Base-by-base conservation (phyloP, 1,140 invertebrate species). In the Drosophila kurseongensis region DNA sequence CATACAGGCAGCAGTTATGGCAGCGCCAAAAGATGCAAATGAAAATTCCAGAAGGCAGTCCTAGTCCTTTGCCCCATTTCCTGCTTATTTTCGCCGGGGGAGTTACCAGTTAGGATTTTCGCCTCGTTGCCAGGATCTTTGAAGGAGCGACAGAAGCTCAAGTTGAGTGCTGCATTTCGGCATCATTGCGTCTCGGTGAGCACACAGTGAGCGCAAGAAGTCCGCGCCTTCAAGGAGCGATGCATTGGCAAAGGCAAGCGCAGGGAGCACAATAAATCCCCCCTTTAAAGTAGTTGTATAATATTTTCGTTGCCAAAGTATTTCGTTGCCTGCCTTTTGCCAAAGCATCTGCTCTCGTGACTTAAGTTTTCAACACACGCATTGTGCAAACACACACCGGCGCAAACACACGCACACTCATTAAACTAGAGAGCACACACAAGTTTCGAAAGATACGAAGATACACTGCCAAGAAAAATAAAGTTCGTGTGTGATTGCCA, bases 141-240 rank as follows among this genome's bases (percentile, higher is more conserved):
- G 35, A 44, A 32, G 51, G 35, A 41, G 44, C 44, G 40, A 42
- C 57, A 57, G 71, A 38, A 63, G 75, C 75, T 78, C 57, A 82
- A 82, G 82, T 77, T 83, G 79, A 86, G 80, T 89, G 60, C 84
- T 79, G 79, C 69, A 75, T 83, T 86, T 86, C 75, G 80, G 84
- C 83, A 73, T 88, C 83, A 86, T 88, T 79, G 83, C 83, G 67
- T 74, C 48, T 82, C 50, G 67, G 58, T 68, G 59, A 63, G 79
- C 52, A 81, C 38, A 67, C 44, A 72, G 14, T 75, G 36, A 51
- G 29, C 66, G 23, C n/a, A 45, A 44, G 29, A 36, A 9, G 60
- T 41, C 56, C 32, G 45, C 12, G 50, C 4, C 13, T 16, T 4
- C 14, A 10, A 16, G 9, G 13, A 13, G 48, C 48, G 48, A 4